A percentile compares a stretch with the other conserved stretches of the same genome.
Conservation (phyloP, 2,888 invertebrate species). For the Teleogryllus oceanicus region DNA sequence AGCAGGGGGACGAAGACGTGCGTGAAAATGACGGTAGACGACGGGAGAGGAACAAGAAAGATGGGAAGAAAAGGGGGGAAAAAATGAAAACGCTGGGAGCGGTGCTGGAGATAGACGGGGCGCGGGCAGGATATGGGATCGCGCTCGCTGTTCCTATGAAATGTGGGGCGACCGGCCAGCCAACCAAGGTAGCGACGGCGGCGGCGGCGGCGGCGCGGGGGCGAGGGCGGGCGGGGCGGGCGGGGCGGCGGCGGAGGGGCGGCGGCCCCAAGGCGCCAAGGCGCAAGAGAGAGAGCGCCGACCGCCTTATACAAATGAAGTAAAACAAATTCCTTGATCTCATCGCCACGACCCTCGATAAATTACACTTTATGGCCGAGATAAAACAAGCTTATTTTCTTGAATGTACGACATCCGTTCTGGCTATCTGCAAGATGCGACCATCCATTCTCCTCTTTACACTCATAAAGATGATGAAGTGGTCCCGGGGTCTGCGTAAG, state of each 20-base stretch:
- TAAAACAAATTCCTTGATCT: constrained; percentile 38
- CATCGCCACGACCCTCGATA: constrained; percentile 46
- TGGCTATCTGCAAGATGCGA: constrained; percentile 41
- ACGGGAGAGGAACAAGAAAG: no score
- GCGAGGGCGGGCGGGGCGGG: neutral
- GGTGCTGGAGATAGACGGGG: neutral
- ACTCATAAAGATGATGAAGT: constrained; percentile 39
- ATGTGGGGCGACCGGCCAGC: neutral
- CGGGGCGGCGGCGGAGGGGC: neutral
- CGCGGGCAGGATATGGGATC: constrained; percentile 1
- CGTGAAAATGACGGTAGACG: neutral
- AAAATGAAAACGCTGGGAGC: no score
- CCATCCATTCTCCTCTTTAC: constrained; percentile 42
- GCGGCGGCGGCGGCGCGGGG: neutral
- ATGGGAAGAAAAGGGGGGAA: no score
- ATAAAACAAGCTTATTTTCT: constrained; percentile 52
- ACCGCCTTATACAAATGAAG: constrained; percentile 25
- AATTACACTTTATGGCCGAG: constrained; percentile 50
- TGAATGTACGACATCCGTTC: constrained; percentile 47
- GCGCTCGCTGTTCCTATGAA: neutral
- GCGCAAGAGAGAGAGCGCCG: neutral
- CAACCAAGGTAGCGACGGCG: neutral
- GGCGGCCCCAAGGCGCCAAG: neutral
- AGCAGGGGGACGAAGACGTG: neutral
- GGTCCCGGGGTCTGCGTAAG: constrained; percentile 31